Evolutionary conservation across 2,888 invertebrate genomes (phyloP).

Genomic region (Vandiemenella viatica): DNA sequence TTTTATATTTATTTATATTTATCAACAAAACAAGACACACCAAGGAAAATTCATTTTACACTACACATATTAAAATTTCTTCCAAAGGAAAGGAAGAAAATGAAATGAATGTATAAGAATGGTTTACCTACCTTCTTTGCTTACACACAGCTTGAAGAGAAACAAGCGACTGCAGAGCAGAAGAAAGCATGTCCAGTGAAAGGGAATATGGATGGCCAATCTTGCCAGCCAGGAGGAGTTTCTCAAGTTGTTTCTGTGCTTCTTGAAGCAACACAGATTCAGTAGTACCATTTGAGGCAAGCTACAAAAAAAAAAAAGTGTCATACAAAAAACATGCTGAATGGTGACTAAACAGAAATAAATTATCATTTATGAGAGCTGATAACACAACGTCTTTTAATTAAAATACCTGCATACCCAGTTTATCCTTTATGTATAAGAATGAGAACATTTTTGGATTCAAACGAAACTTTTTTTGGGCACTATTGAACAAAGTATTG

Average conservation of each 20-base stretch:
- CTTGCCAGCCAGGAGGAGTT: slow-evolving; percentile 26
- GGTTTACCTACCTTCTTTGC: slow-evolving; percentile 19
- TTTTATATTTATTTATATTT: too few species aligned
- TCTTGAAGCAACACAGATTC: slow-evolving; percentile 38
- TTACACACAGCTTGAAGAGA: slow-evolving; percentile 16
- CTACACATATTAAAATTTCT: neutral
- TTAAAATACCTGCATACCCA: too few species aligned
- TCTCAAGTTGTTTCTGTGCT: slow-evolving; percentile 45
- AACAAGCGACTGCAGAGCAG: slow-evolving; percentile 18
- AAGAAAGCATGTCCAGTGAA: slow-evolving; percentile 42
- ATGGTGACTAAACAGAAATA: neutral
- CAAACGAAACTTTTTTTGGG: too few species aligned
- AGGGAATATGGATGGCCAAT: slow-evolving; percentile 54
- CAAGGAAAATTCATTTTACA: too few species aligned
- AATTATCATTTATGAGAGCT: too few species aligned
- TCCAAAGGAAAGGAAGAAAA: neutral
- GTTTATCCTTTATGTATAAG: too few species aligned
- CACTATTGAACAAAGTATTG: too few species aligned
- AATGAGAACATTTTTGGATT: too few species aligned
- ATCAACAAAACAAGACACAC: too few species aligned
- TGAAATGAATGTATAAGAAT: neutral
- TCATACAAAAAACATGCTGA: neutral
- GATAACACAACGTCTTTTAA: too few species aligned
- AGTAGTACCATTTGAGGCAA: slow-evolving; percentile 1
- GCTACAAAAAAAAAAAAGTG: too few species aligned